Base-by-base conservation (phyloP, 2,113 vertebrate species). In the Albula goreensis region DNA sequence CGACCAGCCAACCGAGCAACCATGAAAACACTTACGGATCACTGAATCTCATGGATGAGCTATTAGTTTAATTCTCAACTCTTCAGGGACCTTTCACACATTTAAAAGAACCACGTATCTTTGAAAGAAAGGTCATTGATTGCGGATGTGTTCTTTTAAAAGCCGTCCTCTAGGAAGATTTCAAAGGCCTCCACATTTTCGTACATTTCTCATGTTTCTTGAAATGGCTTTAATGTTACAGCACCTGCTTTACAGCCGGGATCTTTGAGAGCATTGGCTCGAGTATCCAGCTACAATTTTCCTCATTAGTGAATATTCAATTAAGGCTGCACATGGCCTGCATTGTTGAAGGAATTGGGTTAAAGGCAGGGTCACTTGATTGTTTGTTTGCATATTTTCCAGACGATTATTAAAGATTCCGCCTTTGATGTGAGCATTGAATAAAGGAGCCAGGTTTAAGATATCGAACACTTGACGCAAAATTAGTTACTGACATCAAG, bases 171-270 rank as follows among this genome's bases (percentile, higher is more conserved):
- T 25, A 31, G 70, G n/a, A 74, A 74, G 70, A 74, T 25, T 74
- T 74, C 70, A 74, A 74, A 74, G 70, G 70, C 70, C 1, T n/a
- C 70, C 31, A 31, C 5, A 31, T 74, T 31, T 31, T 41, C 70
- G 22, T 11, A n/a, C 70, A 74, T 22, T 41, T 74, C 70, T 74
- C 70, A 31, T 74, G 70, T 31, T 74, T 22, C 70, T 74, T 74
- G 70, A 74, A 74, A 74, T 74, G 70, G 70, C 70, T 74, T 74
- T 74, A 74, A 74, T 74, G 70, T 74, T 74, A 74, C 70, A 74
- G 70, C 70, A 74, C 70, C 70, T 74, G 70, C 70, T 74, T 74
- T 74, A n/a, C 31, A 74, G 70, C n/a, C 22, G 22, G 9, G 70
- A 74, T 74, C 70, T 74, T 31, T 74, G n/a, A 74, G 70, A 74